Evolutionary conservation across 1,140 invertebrate genomes (phyloP).

Genomic region (Parapsyche elsis): DNA sequence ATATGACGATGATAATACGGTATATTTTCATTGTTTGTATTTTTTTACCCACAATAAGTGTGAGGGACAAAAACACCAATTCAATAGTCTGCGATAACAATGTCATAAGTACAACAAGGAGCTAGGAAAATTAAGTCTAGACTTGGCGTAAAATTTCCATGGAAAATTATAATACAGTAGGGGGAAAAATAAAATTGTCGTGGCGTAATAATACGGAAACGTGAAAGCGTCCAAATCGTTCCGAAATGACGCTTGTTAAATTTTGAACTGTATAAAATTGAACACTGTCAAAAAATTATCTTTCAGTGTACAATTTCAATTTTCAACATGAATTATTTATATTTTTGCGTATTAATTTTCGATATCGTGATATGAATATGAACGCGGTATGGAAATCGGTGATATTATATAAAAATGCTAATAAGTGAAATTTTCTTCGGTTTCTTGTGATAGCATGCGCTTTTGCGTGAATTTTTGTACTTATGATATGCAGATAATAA

Average conservation of each 20-base stretch:
- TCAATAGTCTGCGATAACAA: slow-evolving; percentile 1
- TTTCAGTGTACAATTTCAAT: not conserved
- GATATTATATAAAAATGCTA: slow-evolving; percentile 8
- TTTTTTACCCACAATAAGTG: not conserved
- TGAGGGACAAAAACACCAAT: not conserved
- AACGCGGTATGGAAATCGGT: not conserved
- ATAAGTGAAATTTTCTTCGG: slow-evolving; percentile 11
- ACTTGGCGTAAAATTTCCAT: not conserved
- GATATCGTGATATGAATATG: not conserved
- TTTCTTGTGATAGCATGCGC: not conserved
- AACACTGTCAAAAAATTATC: not conserved
- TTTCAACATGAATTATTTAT: not conserved
- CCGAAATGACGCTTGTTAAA: too few relatives aligned
- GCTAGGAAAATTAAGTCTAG: not conserved
- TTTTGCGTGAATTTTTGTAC: not conserved
- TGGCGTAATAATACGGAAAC: not conserved
- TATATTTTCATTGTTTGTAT: slow-evolving; percentile 9
- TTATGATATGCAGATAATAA: too few relatives aligned
- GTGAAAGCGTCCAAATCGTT: slow-evolving; percentile 24
- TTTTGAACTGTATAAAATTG: not conserved
- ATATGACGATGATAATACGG: not conserved
- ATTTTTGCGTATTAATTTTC: not conserved
- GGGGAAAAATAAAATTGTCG: not conserved
- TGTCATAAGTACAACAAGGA: not conserved
- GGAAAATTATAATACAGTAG: not conserved